phyloP scores from a whole-genome alignment of 2,113 vertebrate genomes.

The Montifringilla adamsi region DNA sequence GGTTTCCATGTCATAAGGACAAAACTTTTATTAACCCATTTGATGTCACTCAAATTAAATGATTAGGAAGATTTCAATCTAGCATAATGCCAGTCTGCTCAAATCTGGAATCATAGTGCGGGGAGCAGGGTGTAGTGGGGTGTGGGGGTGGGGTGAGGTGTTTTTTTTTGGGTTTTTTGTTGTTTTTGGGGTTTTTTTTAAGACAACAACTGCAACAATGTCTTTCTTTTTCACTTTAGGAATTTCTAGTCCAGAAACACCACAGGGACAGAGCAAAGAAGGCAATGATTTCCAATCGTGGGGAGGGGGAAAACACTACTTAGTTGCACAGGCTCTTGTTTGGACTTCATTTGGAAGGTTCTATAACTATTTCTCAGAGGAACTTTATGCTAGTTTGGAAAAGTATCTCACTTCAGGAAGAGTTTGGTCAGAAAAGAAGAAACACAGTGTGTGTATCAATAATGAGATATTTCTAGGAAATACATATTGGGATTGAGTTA shows the following conservation, averaged over 20 bases:
- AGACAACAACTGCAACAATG: background rate
- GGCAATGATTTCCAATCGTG: background rate
- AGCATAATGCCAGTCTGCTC: background rate
- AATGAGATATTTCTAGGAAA: background rate
- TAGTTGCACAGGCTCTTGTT: background rate
- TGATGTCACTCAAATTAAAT: background rate
- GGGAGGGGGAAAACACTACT: background rate
- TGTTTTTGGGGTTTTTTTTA: background rate
- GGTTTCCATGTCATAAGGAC: background rate
- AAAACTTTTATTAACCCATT: background rate
- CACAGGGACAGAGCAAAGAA: background rate
- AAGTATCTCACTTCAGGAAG: background rate
- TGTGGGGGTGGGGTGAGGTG: fast-evolving
- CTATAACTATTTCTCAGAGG: background rate
- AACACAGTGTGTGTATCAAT: background rate
- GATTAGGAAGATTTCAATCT: background rate
- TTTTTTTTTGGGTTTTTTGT: background rate
- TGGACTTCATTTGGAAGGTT: background rate
- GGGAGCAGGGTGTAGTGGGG: too few relatives aligned
- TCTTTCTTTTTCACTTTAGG: background rate
- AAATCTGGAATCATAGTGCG: background rate
- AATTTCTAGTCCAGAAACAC: background rate
- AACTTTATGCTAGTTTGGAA: background rate
- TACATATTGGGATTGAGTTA: background rate
- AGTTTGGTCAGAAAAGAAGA: background rate